Evolutionary conservation across 2,113 vertebrate species (phyloP), one percentile per base, ranked within the genome.

Genomic region (Hirundichthys speculiger): DNA sequence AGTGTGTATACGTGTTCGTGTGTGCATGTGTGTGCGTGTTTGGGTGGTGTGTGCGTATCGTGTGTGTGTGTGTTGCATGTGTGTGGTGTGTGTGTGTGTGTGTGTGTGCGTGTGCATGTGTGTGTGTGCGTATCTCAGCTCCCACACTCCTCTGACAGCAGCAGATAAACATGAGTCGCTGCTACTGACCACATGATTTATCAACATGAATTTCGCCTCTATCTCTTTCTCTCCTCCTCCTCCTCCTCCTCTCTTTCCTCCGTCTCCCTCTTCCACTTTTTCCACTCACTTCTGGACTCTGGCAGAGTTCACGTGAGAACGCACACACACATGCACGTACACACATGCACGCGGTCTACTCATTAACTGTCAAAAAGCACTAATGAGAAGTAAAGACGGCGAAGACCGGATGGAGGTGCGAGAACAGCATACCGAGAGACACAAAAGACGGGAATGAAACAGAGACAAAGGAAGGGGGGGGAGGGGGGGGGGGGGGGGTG

Each of bases 171-270:
- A 89, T 27, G 69, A 80, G 70, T 77, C 80, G 73, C 67, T 73
- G 82, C 79, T 42, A 84, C 80, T 85, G 87, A 90, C 86, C 85
- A 84, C 80, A 88, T 90, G 91, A 92, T 92, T 90, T 92, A 91
- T 92, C 90, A 91, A 89, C 87, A 85, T 71, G 85, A 86, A 91
- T 88, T 88, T 75, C 86, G 79, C 80, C 69, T 20, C 69, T 72
- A 61, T 80, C 80, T 76, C 75, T 55, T n/a, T 48, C 63, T 60
- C 63, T 56, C 50, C 42, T 7, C 18, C 47, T 34, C 21, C 13
- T 13, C 14, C 39, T 9, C 15, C n/a, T 34, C 30, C 30, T 10
- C 11, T 34, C 30, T 39, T 45, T 54, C 41, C 30, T 42, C 49
- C 11, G 0, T 50, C 27, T 40, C 68, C 27, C 54, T 65, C 65